Evolutionary conservation across 2,113 vertebrate genomes (phyloP).

Genomic region (Puntigrus tetrazona): DNA sequence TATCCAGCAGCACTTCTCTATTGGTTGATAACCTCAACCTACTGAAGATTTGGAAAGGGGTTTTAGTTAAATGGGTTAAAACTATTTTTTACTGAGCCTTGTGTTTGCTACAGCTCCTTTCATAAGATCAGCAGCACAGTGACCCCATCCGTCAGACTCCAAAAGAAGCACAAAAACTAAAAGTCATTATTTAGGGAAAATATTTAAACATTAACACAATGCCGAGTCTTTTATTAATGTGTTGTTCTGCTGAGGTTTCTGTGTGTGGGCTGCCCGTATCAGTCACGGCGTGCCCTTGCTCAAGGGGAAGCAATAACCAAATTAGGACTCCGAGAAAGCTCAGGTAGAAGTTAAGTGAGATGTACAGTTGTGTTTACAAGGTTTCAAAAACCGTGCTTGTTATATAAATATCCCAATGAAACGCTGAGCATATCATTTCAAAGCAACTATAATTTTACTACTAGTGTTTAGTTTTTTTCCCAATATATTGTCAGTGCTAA

Average conservation of each 20-base stretch:
- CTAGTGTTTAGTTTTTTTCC: constrained; percentile 16
- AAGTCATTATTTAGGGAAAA: not conserved
- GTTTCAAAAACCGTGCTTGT: constrained; percentile 16
- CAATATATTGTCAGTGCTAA: constrained; percentile 51
- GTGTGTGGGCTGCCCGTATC: constrained; percentile 52
- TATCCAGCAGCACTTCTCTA: not conserved
- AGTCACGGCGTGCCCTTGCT: constrained; percentile 60
- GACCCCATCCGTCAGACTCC: not conserved
- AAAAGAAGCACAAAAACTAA: not conserved
- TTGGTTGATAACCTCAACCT: not conserved
- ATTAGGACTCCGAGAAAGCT: constrained; percentile 32
- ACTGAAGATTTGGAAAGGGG: not conserved
- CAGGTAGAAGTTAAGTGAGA: constrained; percentile 42
- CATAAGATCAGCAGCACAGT: not conserved
- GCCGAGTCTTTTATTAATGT: not conserved
- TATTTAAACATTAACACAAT: constrained; percentile 34
- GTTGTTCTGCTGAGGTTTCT: not conserved
- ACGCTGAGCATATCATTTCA: constrained; percentile 7
- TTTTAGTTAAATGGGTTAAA: not conserved
- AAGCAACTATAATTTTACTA: constrained; percentile 39
- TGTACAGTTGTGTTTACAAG: constrained; percentile 34
- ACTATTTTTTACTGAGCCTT: not conserved
- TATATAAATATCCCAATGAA: not conserved
- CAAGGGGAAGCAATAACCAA: constrained; percentile 48
- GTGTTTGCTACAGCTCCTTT: not conserved